Percentiles rank a stretch among this genome's conserved stretches.
These are phyloP conservation scores for Callorhinus ursinus DNA, from an alignment of 2,113 vertebrate genomes.

Conservation along the genomic window DNA sequence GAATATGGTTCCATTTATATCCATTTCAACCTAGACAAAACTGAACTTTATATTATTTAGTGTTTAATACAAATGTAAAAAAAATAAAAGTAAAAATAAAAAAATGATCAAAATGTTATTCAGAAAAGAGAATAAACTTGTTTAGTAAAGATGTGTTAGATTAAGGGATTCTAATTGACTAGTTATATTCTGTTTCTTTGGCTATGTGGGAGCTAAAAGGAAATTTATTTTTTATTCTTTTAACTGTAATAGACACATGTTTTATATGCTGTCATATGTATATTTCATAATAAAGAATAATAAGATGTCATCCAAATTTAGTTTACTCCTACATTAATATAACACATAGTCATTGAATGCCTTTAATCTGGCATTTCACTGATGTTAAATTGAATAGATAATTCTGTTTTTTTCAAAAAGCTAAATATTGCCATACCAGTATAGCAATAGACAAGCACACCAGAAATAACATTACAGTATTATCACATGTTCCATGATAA, in stretches of 20 bases:
- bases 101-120: background rate
- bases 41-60: background rate
- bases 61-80: background rate
- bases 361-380: background rate
- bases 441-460: background rate
- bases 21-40: background rate
- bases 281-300: constrained; percentile 21
- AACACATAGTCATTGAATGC: background rate
- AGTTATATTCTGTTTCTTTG: background rate
- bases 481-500: background rate
- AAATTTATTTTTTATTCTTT: background rate
- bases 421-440: background rate
- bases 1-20: background rate
- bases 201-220: background rate
- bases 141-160: background rate
- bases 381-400: background rate
- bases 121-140: background rate
- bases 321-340: constrained; percentile 10
- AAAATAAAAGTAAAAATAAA: background rate
- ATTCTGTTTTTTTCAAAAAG: background rate
- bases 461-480: background rate
- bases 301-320: background rate
- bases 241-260: background rate
- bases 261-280: background rate
- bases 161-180: background rate